Evolutionary conservation across 2,113 vertebrate genomes (phyloP).

Genomic region (Chamaetylas fuelleborni): DNA sequence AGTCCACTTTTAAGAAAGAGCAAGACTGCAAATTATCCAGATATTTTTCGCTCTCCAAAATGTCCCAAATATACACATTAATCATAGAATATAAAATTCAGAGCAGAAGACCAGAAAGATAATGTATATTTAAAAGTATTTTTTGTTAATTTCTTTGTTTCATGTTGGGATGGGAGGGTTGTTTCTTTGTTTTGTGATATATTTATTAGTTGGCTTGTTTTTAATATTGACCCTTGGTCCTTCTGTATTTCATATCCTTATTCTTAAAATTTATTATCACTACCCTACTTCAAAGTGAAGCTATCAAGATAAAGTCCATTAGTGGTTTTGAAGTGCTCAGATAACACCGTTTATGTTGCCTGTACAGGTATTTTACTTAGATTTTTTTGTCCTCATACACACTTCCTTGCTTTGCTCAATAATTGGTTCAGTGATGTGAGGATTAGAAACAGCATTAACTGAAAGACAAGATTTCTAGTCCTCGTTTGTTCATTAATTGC

Average conservation of each 20-base stretch:
- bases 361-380: not conserved
- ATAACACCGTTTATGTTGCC: not conserved
- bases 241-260: not conserved
- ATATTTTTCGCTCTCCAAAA: not conserved
- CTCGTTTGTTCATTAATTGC: not conserved
- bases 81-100: not conserved
- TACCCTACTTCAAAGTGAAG: not conserved
- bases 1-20: not conserved
- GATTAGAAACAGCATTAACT: not conserved
- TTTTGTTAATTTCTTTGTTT: not conserved
- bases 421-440: not conserved
- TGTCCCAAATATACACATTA: not conserved
- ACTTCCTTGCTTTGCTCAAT: not conserved
- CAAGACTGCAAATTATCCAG: not conserved
- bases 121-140: not conserved
- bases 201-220: not conserved
- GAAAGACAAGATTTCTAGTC: not conserved
- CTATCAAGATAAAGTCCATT: not conserved
- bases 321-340: not conserved
- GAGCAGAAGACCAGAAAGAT: not conserved
- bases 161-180: accelerated
- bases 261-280: not conserved
- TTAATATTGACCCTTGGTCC: not conserved
- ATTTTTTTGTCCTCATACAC: not conserved
- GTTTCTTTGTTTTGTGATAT: not conserved